Conservation (phyloP, 1,140 invertebrate genomes). For the Drusus annulatus region DNA sequence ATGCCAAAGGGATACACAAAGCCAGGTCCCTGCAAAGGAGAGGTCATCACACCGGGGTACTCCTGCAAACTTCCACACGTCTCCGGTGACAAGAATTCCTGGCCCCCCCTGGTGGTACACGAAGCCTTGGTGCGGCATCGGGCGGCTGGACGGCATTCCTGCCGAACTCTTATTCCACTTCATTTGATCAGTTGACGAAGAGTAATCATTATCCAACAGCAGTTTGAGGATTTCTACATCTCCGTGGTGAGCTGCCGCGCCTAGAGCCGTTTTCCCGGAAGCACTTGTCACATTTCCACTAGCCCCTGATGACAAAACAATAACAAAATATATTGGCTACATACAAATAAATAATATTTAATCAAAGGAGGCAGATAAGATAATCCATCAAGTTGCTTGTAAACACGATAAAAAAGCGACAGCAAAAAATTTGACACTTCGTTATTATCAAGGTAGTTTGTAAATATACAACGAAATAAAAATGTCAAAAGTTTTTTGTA, state of each 20-base stretch:
- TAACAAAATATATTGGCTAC: constrained; percentile 1
- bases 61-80: constrained; percentile 25
- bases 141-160: not conserved
- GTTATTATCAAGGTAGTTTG: not conserved
- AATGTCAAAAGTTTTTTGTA: constrained; percentile 33
- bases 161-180: constrained; percentile 20
- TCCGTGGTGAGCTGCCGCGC: constrained; percentile 42
- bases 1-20: constrained; percentile 50
- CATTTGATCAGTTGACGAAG: not conserved
- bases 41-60: not conserved
- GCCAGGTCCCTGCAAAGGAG: not conserved
- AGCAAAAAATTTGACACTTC: constrained; percentile 9
- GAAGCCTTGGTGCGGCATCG: not conserved
- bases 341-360: not conserved
- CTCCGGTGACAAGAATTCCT: constrained; percentile 28
- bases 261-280: constrained; percentile 43
- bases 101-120: constrained; percentile 10
- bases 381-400: not conserved
- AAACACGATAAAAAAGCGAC: not conserved
- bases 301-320: constrained; percentile 44
- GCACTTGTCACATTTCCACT: constrained; percentile 47
- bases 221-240: constrained; percentile 43
- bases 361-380: not conserved
- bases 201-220: constrained; percentile 39
- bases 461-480: constrained; percentile 21